Evolutionary conservation across 2,113 vertebrate species (phyloP).

Genomic region (Peromyscus polionotus): DNA sequence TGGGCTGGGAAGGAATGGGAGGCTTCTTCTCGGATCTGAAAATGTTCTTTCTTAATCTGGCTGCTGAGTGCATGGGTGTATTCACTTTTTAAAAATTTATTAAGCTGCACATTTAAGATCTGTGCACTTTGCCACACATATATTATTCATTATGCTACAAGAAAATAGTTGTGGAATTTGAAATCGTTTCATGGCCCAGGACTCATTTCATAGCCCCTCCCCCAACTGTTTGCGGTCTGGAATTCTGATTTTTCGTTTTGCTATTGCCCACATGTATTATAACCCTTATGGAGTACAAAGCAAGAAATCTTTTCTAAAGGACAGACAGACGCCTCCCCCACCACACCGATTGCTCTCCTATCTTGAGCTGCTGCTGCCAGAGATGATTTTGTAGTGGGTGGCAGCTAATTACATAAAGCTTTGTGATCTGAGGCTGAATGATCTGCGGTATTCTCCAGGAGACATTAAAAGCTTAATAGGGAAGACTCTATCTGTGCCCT

Average conservation of each 20-base stretch:
- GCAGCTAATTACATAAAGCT: conserved; percentile 68
- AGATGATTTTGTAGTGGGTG: conserved; percentile 56
- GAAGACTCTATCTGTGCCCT: conserved; percentile 26
- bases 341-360: not conserved
- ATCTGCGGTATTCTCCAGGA: conserved; percentile 54
- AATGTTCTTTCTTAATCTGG: conserved; percentile 65
- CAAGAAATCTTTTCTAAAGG: conserved; percentile 33
- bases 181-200: conserved; percentile 22
- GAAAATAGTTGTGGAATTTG: conserved; percentile 36
- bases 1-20: conserved; percentile 10
- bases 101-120: conserved; percentile 63
- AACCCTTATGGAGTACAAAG: not conserved
- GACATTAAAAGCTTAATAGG: conserved; percentile 66
- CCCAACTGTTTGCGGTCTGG: not conserved
- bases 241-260: not conserved
- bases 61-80: conserved; percentile 29
- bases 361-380: conserved; percentile 15
- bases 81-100: conserved; percentile 78
- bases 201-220: not conserved
- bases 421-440: conserved; percentile 62
- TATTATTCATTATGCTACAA: conserved; percentile 72
- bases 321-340: not conserved
- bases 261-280: not conserved
- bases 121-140: conserved; percentile 50
- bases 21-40: conserved; percentile 42